A percentile compares a stretch with the other conserved stretches of the same genome.
Evolutionary conservation across 2,797 vertebrate genomes (phyloP).

Genomic region (Gallinago stenura): DNA sequence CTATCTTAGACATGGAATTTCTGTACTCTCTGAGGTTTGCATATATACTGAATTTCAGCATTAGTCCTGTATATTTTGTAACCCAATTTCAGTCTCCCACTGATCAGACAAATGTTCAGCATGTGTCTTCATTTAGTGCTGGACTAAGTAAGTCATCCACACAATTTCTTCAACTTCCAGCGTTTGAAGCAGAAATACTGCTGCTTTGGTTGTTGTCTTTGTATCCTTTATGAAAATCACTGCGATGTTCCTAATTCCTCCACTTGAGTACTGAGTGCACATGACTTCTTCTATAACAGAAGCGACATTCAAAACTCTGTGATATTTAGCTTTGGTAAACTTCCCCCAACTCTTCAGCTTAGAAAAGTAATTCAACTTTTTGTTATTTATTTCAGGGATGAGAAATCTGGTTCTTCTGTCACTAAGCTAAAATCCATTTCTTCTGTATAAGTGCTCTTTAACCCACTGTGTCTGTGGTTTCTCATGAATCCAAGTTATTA

Average conservation of each 20-base stretch:
- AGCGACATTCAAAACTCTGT: not conserved
- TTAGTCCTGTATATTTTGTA: not conserved
- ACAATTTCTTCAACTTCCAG: not conserved
- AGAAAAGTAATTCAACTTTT: not conserved
- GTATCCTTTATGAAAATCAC: not conserved
- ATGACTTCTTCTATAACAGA: not conserved
- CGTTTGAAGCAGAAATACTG: not conserved
- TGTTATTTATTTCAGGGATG: not conserved
- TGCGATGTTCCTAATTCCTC: not conserved
- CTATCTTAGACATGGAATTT: not conserved
- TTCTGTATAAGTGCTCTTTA: not conserved
- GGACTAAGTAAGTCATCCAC: not conserved
- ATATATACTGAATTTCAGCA: not conserved
- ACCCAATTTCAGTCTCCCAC: not conserved
- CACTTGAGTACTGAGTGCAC: not conserved
- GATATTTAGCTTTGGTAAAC: not conserved
- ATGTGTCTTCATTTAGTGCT: not conserved
- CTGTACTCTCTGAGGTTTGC: not conserved
- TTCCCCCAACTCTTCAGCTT: not conserved
- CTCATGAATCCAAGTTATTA: not conserved
- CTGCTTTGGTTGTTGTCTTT: not conserved
- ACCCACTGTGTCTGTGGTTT: not conserved
- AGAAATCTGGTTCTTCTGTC: not conserved
- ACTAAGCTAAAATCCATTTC: not conserved
- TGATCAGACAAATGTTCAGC: not conserved